phyloP scores from a whole-genome alignment of 2,113 vertebrate species.

The Elaphurus davidianus region DNA sequence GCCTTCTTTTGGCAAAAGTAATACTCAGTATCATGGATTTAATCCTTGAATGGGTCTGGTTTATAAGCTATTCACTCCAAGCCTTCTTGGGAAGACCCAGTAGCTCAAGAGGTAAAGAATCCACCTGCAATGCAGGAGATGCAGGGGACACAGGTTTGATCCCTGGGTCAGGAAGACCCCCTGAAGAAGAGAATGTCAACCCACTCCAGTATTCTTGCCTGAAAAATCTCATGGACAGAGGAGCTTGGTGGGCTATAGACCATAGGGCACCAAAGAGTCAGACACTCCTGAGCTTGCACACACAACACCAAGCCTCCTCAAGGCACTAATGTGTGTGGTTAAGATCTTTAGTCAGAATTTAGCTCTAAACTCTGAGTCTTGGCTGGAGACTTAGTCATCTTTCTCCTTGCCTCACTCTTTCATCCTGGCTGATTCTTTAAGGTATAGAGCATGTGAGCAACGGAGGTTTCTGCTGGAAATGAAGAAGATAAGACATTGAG shows the following conservation, averaged over 20 bases:
- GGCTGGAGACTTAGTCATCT: background rate
- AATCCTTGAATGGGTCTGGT: constrained; percentile 71
- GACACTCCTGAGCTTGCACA: background rate
- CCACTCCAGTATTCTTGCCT: background rate
- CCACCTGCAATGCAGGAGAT: background rate
- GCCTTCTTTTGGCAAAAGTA: background rate
- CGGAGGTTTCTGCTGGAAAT: background rate
- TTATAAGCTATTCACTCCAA: constrained; percentile 74
- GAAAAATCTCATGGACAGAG: background rate
- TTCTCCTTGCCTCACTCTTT: constrained; percentile 1
- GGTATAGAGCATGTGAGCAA: background rate
- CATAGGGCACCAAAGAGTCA: background rate
- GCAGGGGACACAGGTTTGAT: background rate
- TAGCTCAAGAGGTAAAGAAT: background rate
- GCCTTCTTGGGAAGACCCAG: background rate
- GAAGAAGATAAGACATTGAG: background rate
- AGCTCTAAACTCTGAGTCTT: constrained; percentile 63
- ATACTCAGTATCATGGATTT: constrained; percentile 62
- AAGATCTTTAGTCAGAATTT: constrained; percentile 57
- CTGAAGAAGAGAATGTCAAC: background rate
- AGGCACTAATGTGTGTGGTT: constrained; percentile 66
- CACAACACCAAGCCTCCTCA: background rate
- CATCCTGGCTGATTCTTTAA: background rate
- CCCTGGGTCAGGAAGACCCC: background rate
- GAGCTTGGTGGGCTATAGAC: background rate